Evolutionary conservation across 2,113 vertebrate genomes (phyloP).

Genomic region (Phyllostomus discolor): DNA sequence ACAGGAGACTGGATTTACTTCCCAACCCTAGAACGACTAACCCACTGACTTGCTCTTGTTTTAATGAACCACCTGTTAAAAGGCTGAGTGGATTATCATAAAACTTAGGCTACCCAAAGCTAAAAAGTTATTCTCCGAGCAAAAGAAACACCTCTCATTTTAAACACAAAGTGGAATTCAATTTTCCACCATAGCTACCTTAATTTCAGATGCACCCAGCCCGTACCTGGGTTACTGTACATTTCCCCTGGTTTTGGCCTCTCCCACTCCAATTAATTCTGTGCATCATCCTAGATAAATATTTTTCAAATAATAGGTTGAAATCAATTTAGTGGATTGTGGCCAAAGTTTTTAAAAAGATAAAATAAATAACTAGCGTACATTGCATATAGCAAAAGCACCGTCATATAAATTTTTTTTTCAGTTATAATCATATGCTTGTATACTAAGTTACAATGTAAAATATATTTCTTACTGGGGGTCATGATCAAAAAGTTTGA

Average conservation of each 20-base stretch:
- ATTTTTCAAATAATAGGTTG: slow-evolving; percentile 18
- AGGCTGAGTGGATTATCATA: neutral
- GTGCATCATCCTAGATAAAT: neutral
- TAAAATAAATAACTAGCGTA: neutral
- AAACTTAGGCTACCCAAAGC: neutral
- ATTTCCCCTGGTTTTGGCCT: neutral
- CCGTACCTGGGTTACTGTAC: neutral
- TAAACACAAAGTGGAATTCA: neutral
- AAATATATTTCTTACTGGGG: neutral
- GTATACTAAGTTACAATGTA: neutral
- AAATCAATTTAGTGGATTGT: slow-evolving; percentile 4
- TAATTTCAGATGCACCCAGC: neutral
- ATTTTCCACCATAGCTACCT: neutral
- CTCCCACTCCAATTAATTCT: neutral
- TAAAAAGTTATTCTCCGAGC: slow-evolving; percentile 10
- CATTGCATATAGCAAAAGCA: neutral
- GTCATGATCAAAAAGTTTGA: slow-evolving; percentile 5
- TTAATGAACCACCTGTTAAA: neutral
- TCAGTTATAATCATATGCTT: neutral
- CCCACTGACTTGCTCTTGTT: neutral
- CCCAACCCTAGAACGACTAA: neutral
- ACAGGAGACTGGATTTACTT: slow-evolving; percentile 27
- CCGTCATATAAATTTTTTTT: neutral
- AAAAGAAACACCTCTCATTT: slow-evolving; percentile 22
- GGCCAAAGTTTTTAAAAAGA: neutral